These are phyloP conservation scores for Poeciliopsis presidionis DNA, from an alignment of 2,797 vertebrate genomes.

Conservation along the genomic window DNA sequence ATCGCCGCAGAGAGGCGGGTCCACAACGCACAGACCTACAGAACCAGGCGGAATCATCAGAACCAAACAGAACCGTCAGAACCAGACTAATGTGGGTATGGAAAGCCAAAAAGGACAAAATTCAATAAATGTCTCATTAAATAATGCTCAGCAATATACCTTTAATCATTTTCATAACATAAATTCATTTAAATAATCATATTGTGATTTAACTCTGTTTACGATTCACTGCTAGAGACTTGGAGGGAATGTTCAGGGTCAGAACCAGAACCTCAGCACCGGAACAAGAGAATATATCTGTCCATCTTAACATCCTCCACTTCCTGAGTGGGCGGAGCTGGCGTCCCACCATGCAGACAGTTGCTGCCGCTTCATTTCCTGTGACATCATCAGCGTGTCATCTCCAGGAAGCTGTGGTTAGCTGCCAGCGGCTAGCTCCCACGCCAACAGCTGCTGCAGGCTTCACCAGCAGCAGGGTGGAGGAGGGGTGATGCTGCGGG, in stretches of 20 bases:
- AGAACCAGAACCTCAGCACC: neutral
- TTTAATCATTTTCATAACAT: no score
- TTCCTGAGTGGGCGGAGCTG: constrained; percentile 5
- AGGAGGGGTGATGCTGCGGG: neutral
- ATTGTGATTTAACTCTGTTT: no score
- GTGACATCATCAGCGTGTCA: constrained; percentile 15
- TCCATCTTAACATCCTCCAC: neutral
- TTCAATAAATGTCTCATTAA: no score
- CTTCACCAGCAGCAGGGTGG: neutral
- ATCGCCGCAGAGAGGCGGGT: constrained; percentile 83
- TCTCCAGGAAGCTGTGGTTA: constrained; percentile 54
- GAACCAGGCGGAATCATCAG: neutral
- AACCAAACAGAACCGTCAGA: neutral
- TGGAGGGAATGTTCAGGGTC: neutral
- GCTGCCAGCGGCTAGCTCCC: constrained; percentile 16
- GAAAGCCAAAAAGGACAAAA: no score
- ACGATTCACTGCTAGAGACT: no score
- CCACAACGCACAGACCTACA: constrained; percentile 85
- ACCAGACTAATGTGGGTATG: neutral
- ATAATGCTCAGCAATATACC: no score
- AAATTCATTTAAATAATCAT: no score
- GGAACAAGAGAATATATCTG: neutral
- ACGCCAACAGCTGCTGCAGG: constrained; percentile 9
- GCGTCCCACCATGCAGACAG: neutral
- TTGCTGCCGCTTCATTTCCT: constrained; percentile 36